Evolutionary conservation across 1,140 invertebrate species (phyloP).

Genomic region (Zelostemma sp.): DNA sequence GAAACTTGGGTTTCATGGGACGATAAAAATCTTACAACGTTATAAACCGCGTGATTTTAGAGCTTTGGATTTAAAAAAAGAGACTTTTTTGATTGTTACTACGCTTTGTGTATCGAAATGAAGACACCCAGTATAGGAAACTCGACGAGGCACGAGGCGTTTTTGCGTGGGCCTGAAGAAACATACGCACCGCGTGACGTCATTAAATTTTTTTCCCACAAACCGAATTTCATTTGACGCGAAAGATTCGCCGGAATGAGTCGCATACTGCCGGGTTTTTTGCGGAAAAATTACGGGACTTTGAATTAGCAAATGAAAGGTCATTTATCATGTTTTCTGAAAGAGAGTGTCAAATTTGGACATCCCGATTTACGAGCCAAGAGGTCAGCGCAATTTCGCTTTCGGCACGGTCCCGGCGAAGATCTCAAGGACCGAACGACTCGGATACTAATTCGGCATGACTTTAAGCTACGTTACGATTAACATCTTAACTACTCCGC

Average conservation of each 20-base stretch:
- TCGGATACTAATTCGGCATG: neutral
- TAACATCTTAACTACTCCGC: neutral
- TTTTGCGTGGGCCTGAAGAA: neutral
- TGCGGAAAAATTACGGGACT: neutral
- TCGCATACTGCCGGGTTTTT: too few relatives aligned
- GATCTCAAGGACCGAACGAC: neutral
- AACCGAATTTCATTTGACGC: neutral
- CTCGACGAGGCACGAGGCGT: neutral
- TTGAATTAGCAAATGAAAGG: neutral
- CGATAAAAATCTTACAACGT: too few relatives aligned
- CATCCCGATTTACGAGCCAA: neutral
- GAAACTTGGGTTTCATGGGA: too few relatives aligned
- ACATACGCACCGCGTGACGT: neutral
- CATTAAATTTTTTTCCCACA: neutral
- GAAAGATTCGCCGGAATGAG: too few relatives aligned
- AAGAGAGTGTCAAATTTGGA: too few relatives aligned
- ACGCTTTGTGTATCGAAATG: too few relatives aligned
- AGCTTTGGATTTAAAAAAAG: too few relatives aligned
- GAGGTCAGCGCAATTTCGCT: neutral
- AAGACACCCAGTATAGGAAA: constrained; percentile 2
- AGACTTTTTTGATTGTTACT: too few relatives aligned
- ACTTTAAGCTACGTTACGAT: neutral
- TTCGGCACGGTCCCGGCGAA: neutral
- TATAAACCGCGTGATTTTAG: too few relatives aligned
- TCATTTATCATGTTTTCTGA: neutral